Conservation (phyloP, 2,113 vertebrate species). For the Nothocercus nigrocapillus region DNA sequence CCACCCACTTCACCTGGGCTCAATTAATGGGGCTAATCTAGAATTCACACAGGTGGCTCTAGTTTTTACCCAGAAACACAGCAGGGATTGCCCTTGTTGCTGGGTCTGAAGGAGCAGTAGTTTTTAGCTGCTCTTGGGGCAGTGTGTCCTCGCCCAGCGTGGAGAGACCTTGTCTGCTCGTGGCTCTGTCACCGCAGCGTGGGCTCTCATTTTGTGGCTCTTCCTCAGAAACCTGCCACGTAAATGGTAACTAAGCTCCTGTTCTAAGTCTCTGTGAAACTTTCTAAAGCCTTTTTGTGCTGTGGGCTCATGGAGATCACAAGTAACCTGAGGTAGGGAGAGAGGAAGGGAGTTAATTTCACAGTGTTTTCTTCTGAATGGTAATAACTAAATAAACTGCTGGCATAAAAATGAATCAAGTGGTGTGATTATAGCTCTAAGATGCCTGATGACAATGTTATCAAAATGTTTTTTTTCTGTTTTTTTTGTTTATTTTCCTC, state of each 20-base stretch:
- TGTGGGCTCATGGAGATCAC: accelerated
- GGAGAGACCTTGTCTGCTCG: accelerated
- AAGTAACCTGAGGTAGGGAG: neutral
- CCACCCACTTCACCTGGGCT: neutral
- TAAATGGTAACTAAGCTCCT: neutral
- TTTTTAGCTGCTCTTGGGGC: neutral
- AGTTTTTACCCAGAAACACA: neutral
- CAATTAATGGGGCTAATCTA: neutral
- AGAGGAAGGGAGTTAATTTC: neutral
- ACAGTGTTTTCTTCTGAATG: neutral
- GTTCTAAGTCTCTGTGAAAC: neutral
- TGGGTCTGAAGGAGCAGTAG: neutral
- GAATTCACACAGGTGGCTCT: neutral
- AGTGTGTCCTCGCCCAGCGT: accelerated
- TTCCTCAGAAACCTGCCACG: neutral
- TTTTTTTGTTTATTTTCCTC: neutral
- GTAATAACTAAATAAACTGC: neutral
- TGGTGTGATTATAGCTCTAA: accelerated
- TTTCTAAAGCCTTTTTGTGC: neutral
- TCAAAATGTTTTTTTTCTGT: neutral
- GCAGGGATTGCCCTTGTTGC: accelerated
- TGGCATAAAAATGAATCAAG: neutral
- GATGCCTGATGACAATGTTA: neutral
- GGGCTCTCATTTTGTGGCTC: accelerated
- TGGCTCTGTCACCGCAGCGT: accelerated